Percentiles rank a stretch among this genome's conserved stretches.
These are phyloP conservation scores for Podocnemis expansa DNA, from an alignment of 2,113 vertebrate species.

Conservation along the genomic window DNA sequence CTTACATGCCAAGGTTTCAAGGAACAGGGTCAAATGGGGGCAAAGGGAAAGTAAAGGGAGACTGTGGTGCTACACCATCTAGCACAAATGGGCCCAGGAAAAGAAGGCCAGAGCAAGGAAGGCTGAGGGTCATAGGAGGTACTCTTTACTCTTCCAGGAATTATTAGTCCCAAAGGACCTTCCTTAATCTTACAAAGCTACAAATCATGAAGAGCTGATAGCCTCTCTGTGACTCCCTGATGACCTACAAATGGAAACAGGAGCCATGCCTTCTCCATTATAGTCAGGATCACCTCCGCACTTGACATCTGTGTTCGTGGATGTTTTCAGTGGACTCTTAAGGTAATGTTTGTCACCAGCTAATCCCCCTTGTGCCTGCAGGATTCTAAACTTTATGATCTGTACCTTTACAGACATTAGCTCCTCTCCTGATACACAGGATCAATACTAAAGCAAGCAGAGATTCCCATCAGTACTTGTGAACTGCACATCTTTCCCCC, in stretches of 20 bases:
- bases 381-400: background rate
- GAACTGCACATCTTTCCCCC: background rate
- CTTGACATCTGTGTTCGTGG: background rate
- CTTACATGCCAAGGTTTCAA: accelerated
- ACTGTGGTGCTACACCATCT: background rate
- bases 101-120: background rate
- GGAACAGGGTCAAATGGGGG: background rate
- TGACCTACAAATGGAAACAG: background rate
- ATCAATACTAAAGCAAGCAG: background rate
- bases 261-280: background rate
- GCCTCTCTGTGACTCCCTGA: background rate
- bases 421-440: background rate
- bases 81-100: background rate
- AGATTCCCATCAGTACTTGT: background rate
- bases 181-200: background rate
- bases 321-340: background rate
- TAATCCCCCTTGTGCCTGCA: constrained; percentile 39
- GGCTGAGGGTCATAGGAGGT: background rate
- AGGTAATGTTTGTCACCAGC: constrained; percentile 23
- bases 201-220: background rate
- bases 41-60: background rate
- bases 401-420: background rate
- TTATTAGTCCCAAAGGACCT: background rate
- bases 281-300: background rate
- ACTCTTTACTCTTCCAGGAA: background rate